Evolutionary conservation across 2,888 invertebrate species (phyloP).

Genomic region (Brachycybe producta): DNA sequence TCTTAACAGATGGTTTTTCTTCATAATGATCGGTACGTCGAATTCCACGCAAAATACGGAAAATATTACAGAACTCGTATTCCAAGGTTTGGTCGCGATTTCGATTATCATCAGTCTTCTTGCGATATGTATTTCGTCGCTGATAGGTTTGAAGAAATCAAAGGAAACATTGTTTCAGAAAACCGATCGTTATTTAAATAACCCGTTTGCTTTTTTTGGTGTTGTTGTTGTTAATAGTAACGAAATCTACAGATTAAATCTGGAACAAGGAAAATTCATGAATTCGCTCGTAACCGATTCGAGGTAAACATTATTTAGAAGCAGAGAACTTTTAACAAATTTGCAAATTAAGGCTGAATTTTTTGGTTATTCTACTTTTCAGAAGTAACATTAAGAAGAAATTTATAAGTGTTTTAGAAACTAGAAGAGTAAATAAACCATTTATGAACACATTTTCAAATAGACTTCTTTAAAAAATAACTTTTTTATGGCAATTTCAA

Average conservation of each 20-base stretch:
- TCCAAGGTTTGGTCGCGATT: constrained; percentile 88
- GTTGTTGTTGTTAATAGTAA: too few species aligned
- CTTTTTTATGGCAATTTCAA: too few species aligned
- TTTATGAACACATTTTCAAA: constrained; percentile 8
- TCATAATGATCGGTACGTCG: constrained; percentile 80
- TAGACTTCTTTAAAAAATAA: too few species aligned
- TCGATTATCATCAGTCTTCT: constrained; percentile 74
- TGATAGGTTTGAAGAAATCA: constrained; percentile 48
- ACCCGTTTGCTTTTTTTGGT: too few species aligned
- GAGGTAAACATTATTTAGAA: constrained; percentile 31
- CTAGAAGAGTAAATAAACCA: too few species aligned
- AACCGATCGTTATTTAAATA: too few species aligned
- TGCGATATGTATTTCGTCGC: constrained; percentile 90
- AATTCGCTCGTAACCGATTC: constrained; percentile 66
- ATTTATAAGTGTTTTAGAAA: too few species aligned
- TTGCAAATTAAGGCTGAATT: neutral
- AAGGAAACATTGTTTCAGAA: too few species aligned
- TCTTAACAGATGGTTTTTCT: constrained; percentile 66
- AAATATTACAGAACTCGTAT: constrained; percentile 79
- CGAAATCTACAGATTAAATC: constrained; percentile 85
- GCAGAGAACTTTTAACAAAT: neutral
- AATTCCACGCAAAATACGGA: constrained; percentile 90
- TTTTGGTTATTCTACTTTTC: too few species aligned
- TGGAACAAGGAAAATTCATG: constrained; percentile 89
- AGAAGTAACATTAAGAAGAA: too few species aligned